These are phyloP conservation scores for Dolichallabes microphthalmus DNA, from an alignment of 2,113 vertebrate species.

Conservation along the genomic window DNA sequence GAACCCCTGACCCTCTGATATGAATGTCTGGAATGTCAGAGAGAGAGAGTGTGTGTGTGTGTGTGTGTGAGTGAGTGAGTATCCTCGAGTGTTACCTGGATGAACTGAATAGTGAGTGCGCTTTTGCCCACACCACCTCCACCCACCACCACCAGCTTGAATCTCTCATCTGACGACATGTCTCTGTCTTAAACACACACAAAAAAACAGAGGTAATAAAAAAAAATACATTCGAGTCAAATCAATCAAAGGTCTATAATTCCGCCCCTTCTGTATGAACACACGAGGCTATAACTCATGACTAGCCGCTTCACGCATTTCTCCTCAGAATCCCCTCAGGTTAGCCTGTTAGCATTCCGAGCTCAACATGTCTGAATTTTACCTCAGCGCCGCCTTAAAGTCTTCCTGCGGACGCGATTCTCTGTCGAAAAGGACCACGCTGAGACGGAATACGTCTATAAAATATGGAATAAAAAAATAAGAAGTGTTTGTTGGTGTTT, in stretches of 20 bases:
- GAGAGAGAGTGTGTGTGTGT: too few species aligned
- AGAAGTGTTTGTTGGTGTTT: not conserved
- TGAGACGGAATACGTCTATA: not conserved
- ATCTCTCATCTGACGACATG: conserved; percentile 80
- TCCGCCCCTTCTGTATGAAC: not conserved
- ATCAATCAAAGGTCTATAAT: not conserved
- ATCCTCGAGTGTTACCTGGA: conserved; percentile 76
- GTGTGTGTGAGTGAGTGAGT: not conserved
- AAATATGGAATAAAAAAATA: not conserved
- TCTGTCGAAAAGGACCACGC: not conserved
- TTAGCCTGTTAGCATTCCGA: conserved; percentile 20
- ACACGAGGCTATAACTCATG: not conserved
- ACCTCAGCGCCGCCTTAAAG: not conserved
- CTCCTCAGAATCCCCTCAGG: conserved; percentile 5
- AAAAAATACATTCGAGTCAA: not conserved
- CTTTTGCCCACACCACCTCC: conserved; percentile 92
- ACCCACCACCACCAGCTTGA: conserved; percentile 90
- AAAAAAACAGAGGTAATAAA: not conserved
- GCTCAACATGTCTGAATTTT: not conserved
- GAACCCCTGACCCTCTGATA: not conserved
- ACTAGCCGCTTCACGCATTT: not conserved
- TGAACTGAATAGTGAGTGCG: conserved; percentile 92
- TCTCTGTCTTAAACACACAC: not conserved
- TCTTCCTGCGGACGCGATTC: not conserved
- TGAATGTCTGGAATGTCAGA: not conserved